A percentile compares a stretch with the other conserved stretches of the same genome.
Evolutionary conservation across 2,113 vertebrate species (phyloP).

Genomic region (Sylvia atricapilla): DNA sequence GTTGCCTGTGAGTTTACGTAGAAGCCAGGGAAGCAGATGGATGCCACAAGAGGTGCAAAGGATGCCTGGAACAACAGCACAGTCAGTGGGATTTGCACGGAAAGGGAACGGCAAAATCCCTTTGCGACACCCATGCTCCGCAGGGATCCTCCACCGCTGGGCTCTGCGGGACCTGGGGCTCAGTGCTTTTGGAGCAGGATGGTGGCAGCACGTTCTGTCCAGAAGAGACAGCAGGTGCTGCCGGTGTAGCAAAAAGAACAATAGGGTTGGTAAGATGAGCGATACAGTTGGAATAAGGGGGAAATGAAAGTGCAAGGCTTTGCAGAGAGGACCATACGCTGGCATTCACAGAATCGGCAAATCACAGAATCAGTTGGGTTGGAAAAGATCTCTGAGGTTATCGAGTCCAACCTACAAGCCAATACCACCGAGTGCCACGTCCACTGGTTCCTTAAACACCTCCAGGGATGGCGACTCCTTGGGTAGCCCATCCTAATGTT

Average conservation of each 20-base stretch:
- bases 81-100: background rate
- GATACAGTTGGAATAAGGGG: background rate
- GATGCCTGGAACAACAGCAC: background rate
- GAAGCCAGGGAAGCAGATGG: slow-evolving; percentile 5
- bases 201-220: background rate
- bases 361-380: fast-evolving
- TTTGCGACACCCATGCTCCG: background rate
- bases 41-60: background rate
- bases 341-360: background rate
- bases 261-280: background rate
- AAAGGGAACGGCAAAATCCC: background rate
- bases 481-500: background rate
- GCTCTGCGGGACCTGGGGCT: background rate
- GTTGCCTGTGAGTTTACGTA: background rate
- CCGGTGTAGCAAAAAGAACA: fast-evolving
- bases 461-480: background rate
- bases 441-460: background rate
- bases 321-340: background rate
- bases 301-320: background rate
- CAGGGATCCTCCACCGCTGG: background rate
- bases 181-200: background rate
- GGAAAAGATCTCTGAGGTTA: background rate
- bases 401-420: background rate
- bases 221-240: background rate
- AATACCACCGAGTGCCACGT: fast-evolving